These are phyloP conservation scores for Brachionus sp. DNA, from an alignment of 1,140 invertebrate species.

Conservation along the genomic window DNA sequence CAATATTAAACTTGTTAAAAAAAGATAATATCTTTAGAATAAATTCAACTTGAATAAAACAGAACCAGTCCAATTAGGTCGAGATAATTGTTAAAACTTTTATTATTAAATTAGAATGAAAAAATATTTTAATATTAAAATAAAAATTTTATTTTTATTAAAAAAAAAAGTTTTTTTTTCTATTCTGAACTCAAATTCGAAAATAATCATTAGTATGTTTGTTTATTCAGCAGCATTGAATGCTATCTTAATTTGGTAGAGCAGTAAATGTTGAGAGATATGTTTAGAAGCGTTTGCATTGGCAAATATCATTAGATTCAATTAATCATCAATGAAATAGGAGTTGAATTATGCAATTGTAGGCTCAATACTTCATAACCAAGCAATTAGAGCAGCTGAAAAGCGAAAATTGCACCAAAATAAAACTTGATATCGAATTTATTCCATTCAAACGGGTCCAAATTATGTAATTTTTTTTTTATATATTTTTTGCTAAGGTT, in stretches of 20 bases:
- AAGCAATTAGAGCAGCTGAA: constrained; percentile 28
- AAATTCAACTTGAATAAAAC: background rate
- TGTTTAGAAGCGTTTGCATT: background rate
- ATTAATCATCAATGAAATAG: background rate
- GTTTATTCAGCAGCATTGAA: background rate
- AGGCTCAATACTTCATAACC: background rate
- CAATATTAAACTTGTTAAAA: background rate
- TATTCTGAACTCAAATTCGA: background rate
- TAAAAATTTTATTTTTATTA: background rate
- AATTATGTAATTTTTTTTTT: background rate
- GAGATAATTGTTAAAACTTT: background rate
- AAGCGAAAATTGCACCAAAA: background rate
- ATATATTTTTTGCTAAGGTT: background rate
- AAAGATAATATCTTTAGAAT: background rate
- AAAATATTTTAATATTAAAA: background rate
- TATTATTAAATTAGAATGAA: background rate
- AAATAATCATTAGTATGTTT: background rate
- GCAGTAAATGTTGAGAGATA: background rate
- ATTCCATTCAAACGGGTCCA: constrained; percentile 9
- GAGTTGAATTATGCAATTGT: background rate
- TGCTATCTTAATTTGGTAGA: background rate
- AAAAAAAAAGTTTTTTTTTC: background rate
- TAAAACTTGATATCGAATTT: constrained; percentile 25
- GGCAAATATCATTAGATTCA: background rate
- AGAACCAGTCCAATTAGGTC: background rate